Evolutionary conservation across 2,888 invertebrate genomes (phyloP).

Genomic region (Dexiosoma caninum): DNA sequence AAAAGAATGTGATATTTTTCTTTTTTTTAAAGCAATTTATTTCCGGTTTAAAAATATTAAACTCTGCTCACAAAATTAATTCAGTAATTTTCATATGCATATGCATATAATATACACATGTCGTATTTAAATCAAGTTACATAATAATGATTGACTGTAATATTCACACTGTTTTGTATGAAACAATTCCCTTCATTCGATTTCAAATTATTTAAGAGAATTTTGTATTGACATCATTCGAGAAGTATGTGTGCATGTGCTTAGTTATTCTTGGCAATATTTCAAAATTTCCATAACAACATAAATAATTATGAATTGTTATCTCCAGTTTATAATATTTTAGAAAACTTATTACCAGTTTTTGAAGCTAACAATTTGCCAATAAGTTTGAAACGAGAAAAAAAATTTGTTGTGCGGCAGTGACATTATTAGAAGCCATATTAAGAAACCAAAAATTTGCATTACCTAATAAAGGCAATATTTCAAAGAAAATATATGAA

Average conservation of each 20-base stretch:
- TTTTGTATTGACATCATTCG: not conserved
- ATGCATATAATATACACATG: too few species aligned
- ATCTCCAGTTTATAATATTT: conserved; percentile 18
- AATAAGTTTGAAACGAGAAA: not conserved
- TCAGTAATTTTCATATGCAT: too few species aligned
- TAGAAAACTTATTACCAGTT: not conserved
- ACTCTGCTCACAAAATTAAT: too few species aligned
- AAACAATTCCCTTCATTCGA: not conserved
- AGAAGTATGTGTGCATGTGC: not conserved
- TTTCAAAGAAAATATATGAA: too few species aligned
- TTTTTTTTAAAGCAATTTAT: too few species aligned
- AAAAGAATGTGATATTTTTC: too few species aligned
- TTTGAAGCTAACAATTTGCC: conserved; percentile 24
- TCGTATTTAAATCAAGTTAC: too few species aligned
- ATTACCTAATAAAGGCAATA: not conserved
- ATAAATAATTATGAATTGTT: conserved; percentile 24
- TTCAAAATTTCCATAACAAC: conserved; percentile 1
- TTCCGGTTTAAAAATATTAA: too few species aligned
- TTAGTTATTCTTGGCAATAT: conserved; percentile 23
- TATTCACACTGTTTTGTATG: not conserved
- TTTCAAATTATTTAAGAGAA: too few species aligned
- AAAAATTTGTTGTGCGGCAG: not conserved
- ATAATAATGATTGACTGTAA: not conserved
- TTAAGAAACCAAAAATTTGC: not conserved
- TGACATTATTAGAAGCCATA: not conserved